Conservation (phyloP, 2,797 vertebrate genomes). For the Myiotriccus ornatus region DNA sequence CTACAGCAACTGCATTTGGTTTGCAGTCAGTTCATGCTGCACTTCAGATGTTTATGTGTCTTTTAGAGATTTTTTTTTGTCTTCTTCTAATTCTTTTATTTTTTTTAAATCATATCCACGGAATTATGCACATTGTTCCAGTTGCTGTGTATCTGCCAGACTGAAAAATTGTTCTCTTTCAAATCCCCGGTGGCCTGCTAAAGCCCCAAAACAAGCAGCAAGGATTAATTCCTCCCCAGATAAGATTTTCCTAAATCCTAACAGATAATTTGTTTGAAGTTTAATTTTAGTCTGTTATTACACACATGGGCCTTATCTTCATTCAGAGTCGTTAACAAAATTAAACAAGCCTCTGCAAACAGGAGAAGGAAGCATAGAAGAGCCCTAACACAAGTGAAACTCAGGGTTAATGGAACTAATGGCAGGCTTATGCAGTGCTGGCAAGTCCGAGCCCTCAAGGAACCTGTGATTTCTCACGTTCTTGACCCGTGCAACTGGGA, state of each 20-base stretch:
- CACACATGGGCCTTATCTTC: constrained; percentile 60
- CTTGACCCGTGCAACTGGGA: not conserved
- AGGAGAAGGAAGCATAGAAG: constrained; percentile 20
- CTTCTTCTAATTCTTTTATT: not conserved
- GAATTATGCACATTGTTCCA: not conserved
- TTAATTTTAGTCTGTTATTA: constrained; percentile 76
- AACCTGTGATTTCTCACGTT: not conserved
- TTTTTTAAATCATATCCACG: not conserved
- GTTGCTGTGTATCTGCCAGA: not conserved
- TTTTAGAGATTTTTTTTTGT: not conserved
- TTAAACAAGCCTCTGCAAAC: constrained; percentile 57
- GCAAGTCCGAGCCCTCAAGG: not conserved
- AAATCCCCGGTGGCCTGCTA: constrained; percentile 50
- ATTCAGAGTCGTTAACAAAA: constrained; percentile 68
- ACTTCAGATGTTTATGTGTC: constrained; percentile 48
- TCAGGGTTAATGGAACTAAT: not conserved
- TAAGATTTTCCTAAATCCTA: constrained; percentile 68
- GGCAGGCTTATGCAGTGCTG: not conserved
- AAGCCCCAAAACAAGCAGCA: constrained; percentile 63
- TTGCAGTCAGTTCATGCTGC: constrained; percentile 50
- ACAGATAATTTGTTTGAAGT: constrained; percentile 76
- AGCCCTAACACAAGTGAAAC: not conserved
- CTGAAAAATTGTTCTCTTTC: constrained; percentile 58
- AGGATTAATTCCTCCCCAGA: constrained; percentile 69
- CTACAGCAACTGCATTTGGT: constrained; percentile 47